phyloP scores from a whole-genome alignment of 1,140 invertebrate species.

The Halesus radiatus region DNA sequence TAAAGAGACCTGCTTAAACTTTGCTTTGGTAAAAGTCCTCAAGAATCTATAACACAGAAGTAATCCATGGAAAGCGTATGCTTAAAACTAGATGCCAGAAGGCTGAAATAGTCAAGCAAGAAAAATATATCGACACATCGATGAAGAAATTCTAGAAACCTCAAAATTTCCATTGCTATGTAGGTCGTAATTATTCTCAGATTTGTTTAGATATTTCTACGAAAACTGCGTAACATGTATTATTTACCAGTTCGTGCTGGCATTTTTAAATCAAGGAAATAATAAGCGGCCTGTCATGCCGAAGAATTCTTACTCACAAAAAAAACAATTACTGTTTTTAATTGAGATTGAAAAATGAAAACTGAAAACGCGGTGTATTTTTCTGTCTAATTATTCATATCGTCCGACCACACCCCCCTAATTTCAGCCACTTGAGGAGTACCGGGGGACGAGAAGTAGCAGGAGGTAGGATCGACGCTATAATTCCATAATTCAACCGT shows the following conservation, averaged over 20 bases:
- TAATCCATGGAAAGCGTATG: no score
- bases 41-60: no score
- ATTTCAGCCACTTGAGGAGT: slow-evolving; percentile 35
- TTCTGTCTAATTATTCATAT: slow-evolving; percentile 39
- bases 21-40: no score
- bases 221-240: neutral
- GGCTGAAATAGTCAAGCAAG: no score
- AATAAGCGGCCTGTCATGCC: neutral
- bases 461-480: slow-evolving; percentile 11
- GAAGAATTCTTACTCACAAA: neutral
- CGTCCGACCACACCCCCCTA: slow-evolving; percentile 19
- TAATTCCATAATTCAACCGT: slow-evolving; percentile 39
- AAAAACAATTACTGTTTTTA: slow-evolving; percentile 16
- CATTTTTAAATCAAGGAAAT: slow-evolving; percentile 22
- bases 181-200: no score
- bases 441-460: neutral
- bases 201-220: no score
- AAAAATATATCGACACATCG: no score
- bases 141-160: no score
- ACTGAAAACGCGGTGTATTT: slow-evolving; percentile 14
- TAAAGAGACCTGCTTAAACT: no score
- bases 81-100: no score
- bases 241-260: slow-evolving; percentile 2
- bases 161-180: no score
- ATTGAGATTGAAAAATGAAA: slow-evolving; percentile 10